Evolutionary conservation across 2,797 vertebrate species (phyloP), one percentile per base, ranked within the genome.

Genomic region (Sebastes taczanowskii): DNA sequence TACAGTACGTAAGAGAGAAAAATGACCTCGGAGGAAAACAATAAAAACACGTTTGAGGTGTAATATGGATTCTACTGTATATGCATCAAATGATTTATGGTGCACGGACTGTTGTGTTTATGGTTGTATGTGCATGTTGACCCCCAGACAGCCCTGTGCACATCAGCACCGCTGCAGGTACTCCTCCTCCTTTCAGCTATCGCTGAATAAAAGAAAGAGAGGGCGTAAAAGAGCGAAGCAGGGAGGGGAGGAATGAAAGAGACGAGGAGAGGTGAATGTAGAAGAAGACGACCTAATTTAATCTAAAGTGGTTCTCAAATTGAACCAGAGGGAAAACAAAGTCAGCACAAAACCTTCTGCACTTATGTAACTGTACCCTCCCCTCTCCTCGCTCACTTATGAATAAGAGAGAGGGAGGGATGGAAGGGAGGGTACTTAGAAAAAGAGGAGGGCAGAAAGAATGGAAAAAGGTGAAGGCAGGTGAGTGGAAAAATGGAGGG

Each of bases 281-380:
- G 85, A 62, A 74, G 87, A 88, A 82, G 80, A 83, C 34, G 76
- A 89, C 80, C 85, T 93, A 81, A 92, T 95, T 90, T 91, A 89
- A 92, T 91, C 78, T 80, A 88, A 91, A 95, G 92, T 88, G 90
- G 81, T 88, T 92, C 79, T 90, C 81, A 86, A 86, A 93, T 91
- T 89, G 90, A 92, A 90, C 87, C 84, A 81, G 88, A 79, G 85
- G 83, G 83, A 76, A 91, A 88, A 91, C 88, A 85, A 90, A 90
- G 86, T 94, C 90, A 88, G 91, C 91, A 92, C 76, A 94, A 92
- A 91, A 84, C 46, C 80, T 86, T 53, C 68, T 79, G 70, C 46
- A 68, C 85, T 95, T 94, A 87, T 71, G 86, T 90, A 93, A 94
- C 77, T 2, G 69, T 71, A 65, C 72, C 71, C 80, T 67, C 83